phyloP scores from a whole-genome alignment of 2,888 invertebrate genomes.

The Drosophila melanosoma region DNA sequence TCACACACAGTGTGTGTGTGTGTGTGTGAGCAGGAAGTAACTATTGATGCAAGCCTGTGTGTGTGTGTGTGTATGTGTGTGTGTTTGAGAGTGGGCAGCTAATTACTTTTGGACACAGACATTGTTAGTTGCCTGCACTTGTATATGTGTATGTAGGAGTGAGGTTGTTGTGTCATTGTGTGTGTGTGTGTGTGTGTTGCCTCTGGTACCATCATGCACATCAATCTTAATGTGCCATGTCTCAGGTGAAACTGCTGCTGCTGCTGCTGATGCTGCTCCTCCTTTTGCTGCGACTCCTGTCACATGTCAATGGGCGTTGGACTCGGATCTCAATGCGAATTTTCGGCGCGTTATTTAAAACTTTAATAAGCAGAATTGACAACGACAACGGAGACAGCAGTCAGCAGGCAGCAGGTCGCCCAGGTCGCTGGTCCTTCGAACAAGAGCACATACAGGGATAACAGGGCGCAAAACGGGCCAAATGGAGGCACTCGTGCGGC shows the following conservation, averaged over 20 bases:
- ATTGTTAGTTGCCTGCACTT: slow-evolving; percentile 54
- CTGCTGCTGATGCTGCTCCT: slow-evolving; percentile 28
- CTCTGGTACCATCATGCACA: slow-evolving; percentile 59
- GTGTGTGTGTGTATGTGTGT: slow-evolving; percentile 29
- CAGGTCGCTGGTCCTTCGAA: neutral
- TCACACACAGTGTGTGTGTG: slow-evolving; percentile 20
- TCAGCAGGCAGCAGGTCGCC: neutral
- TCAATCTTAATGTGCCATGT: slow-evolving; percentile 75
- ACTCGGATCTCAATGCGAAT: slow-evolving; percentile 67
- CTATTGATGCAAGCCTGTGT: slow-evolving; percentile 66
- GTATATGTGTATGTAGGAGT: slow-evolving; percentile 6
- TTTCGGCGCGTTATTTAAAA: slow-evolving; percentile 79
- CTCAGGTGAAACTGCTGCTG: slow-evolving; percentile 57
- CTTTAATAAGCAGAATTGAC: slow-evolving; percentile 78
- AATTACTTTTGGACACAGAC: slow-evolving; percentile 71
- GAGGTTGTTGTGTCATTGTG: neutral
- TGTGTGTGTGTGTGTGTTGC: slow-evolving; percentile 10
- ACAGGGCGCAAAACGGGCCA: neutral
- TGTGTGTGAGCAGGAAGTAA: slow-evolving; percentile 24
- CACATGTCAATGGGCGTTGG: slow-evolving; percentile 69
- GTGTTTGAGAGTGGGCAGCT: slow-evolving; percentile 51
- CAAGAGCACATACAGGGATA: slow-evolving; percentile 9
- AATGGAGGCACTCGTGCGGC: slow-evolving; percentile 71
- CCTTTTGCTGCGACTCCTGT: slow-evolving; percentile 42
- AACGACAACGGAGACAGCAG: slow-evolving; percentile 52